These are phyloP conservation scores for Dicrurus megarhynchus DNA, from an alignment of 2,113 vertebrate species.

Conservation along the genomic window DNA sequence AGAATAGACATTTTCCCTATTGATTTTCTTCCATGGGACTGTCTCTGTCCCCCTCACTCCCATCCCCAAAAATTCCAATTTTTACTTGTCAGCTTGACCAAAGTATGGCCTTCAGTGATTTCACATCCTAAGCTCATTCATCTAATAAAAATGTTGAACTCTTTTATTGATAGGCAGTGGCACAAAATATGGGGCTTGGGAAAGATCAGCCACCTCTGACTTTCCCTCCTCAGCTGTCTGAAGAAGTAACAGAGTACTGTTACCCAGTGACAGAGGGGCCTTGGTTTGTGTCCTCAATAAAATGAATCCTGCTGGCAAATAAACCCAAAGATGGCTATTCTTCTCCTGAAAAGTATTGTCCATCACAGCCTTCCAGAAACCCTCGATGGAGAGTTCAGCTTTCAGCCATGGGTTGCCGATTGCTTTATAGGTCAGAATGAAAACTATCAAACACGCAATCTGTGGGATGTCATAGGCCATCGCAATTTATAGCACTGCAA, in stretches of 20 bases:
- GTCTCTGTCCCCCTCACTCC: background rate
- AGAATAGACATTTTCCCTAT: background rate
- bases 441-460: background rate
- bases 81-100: conserved; percentile 45
- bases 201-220: conserved; percentile 36
- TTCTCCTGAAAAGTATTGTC: background rate
- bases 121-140: conserved; percentile 32
- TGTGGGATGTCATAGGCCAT: background rate
- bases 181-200: background rate
- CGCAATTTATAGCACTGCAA: background rate
- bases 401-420: background rate
- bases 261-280: conserved; percentile 17
- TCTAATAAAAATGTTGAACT: conserved; percentile 57
- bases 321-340: background rate
- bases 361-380: background rate
- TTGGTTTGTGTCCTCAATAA: conserved; percentile 30
- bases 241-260: conserved; percentile 4
- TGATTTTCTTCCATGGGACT: background rate
- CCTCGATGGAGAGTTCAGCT: background rate
- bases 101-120: conserved; percentile 2
- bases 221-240: conserved; percentile 40
- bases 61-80: background rate
- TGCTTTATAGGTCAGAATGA: background rate
- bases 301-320: conserved; percentile 27
- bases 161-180: conserved; percentile 47